Evolutionary conservation across 37 sponge, comb jelly and placozoan genomes (phyloP).

Genomic region (Cliona cf. orientalis): DNA sequence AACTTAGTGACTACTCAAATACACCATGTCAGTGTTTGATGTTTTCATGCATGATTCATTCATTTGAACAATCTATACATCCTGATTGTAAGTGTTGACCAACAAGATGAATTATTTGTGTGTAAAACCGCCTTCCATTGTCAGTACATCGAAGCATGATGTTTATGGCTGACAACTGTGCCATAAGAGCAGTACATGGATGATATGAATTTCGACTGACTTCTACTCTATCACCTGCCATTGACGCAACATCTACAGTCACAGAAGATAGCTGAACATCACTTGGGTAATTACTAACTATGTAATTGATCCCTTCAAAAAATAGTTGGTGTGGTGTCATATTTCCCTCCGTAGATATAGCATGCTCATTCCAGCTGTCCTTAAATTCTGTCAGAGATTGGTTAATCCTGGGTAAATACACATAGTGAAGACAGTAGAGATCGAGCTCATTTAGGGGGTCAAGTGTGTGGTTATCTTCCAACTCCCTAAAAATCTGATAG

Average conservation of each 20-base stretch:
- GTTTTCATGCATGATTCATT: too few relatives aligned
- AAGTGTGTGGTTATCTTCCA: slow-evolving; percentile 29
- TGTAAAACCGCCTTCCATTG: not conserved
- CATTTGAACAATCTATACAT: not conserved
- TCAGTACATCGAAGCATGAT: not conserved
- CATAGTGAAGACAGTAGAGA: slow-evolving; percentile 50
- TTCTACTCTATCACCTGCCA: not conserved
- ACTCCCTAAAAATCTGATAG: not conserved
- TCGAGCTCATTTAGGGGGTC: slow-evolving; percentile 53
- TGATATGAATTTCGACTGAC: not conserved
- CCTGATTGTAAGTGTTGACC: slow-evolving; percentile 2
- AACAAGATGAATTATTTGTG: not conserved
- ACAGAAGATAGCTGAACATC: not conserved
- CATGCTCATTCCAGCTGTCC: slow-evolving; percentile 52
- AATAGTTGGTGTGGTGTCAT: slow-evolving; percentile 47
- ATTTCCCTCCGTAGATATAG: slow-evolving; percentile 42
- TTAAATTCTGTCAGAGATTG: slow-evolving; percentile 22
- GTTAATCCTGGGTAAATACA: slow-evolving; percentile 54
- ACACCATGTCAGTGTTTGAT: too few relatives aligned
- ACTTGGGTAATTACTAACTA: not conserved
- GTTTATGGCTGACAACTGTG: not conserved
- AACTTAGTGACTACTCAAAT: too few relatives aligned
- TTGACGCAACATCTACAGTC: not conserved
- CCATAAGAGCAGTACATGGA: slow-evolving; percentile 1
- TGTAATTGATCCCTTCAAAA: not conserved